Conservation (phyloP, 2,797 vertebrate genomes). For the Buphagus erythrorhynchus region DNA sequence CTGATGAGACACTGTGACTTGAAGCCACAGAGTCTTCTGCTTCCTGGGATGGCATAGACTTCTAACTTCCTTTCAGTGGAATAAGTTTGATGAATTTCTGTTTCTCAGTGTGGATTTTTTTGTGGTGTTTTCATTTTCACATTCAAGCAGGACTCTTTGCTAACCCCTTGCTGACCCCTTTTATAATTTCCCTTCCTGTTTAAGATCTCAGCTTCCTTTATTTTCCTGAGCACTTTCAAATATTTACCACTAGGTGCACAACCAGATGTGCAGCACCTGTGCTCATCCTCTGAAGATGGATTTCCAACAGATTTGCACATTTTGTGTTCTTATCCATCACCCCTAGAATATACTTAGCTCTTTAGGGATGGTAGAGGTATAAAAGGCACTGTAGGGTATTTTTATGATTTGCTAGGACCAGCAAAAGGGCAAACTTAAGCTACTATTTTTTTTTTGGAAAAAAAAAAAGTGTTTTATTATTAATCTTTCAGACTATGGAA, state of each 20-base stretch:
- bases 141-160: neutral
- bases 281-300: neutral
- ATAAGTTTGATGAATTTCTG: neutral
- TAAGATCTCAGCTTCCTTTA: neutral
- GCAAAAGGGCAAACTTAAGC: neutral
- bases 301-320: neutral
- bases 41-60: neutral
- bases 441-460: neutral
- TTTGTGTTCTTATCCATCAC: neutral
- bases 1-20: neutral
- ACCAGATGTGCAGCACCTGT: neutral
- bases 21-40: neutral
- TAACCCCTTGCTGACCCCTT: neutral
- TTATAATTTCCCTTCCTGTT: neutral
- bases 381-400: neutral
- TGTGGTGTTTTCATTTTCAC: neutral
- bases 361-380: neutral
- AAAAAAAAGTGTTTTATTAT: neutral
- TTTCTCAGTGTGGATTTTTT: neutral
- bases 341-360: neutral
- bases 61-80: neutral
- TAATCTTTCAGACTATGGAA: neutral
- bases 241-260: slow-evolving; percentile 24
- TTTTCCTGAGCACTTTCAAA: neutral
- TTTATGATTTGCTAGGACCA: neutral